These are phyloP conservation scores for Sycobia sp. DNA, from an alignment of 1,140 invertebrate genomes.

Conservation along the genomic window DNA sequence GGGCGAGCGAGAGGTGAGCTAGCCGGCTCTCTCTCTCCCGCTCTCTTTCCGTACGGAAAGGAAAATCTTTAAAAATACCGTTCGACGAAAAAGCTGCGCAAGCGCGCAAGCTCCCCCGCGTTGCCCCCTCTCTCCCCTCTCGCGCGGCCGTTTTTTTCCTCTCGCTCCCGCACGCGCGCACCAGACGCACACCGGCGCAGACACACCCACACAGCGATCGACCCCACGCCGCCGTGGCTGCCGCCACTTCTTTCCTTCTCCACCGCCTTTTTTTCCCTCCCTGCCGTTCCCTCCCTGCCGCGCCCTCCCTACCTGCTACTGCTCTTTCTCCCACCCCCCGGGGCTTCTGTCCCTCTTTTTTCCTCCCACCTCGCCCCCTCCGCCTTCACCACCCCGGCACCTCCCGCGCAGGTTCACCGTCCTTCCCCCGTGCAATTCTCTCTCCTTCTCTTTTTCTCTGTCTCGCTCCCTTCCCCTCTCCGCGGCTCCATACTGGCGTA, in stretches of 20 bases:
- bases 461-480: constrained; percentile 3
- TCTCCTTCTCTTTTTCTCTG: neutral
- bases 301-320: neutral
- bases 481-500: no score
- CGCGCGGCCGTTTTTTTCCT: no score
- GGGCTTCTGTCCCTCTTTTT: neutral
- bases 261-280: neutral
- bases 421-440: neutral
- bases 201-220: no score
- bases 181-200: no score
- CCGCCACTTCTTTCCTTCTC: no score
- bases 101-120: constrained; percentile 39
- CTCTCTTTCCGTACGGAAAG: no score
- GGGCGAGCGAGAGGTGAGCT: constrained; percentile 2
- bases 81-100: constrained; percentile 47
- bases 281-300: constrained; percentile 6
- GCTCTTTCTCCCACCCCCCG: constrained; percentile 2
- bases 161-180: no score
- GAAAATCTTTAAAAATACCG: constrained; percentile 56
- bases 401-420: neutral
- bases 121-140: constrained; percentile 7
- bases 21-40: constrained; percentile 36
- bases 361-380: constrained; percentile 18
- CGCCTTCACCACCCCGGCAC: constrained; percentile 41
- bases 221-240: no score